Base-by-base conservation (phyloP, 2,113 vertebrate species). In the Prunella himalayana region DNA sequence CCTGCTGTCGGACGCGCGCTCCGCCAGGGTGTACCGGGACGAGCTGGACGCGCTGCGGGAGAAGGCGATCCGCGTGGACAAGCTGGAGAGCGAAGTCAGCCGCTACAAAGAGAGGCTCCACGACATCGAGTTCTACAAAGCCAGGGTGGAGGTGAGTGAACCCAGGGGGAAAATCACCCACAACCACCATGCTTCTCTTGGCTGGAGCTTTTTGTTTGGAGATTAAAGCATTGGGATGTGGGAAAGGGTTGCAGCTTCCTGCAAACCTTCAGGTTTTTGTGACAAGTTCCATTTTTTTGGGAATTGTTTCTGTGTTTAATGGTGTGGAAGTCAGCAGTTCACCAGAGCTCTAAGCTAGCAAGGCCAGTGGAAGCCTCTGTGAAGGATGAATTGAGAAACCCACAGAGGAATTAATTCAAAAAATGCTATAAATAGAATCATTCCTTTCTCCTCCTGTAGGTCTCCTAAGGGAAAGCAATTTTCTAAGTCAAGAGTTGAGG, bases 91-190 rank as follows among this genome's bases (percentile, higher is more conserved):
- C 35, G 99, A 99, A 97, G 98, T 99, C 97, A 96, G 95, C 66
- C 98, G 99, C 57, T 99, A 99, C 86, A 99, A 99, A 94, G 99
- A 99, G 95, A 98, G 98, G 56, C 98, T 99, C 23, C 99, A 99
- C 14, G 99, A 99, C 97, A 99, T 99, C 7, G 99, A 99, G 97
- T 99, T 99, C 96, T 99, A 99, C 97, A 99, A 99, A 93, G 99
- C 99, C 97, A 98, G 99, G 97, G 98, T 99, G 53, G 99, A 99
- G 99, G 99, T 99, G 98, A 75, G 72, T 1, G 15, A 42, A 49
- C 15, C 11, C 41, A 11, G 28, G n/a, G 60, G 3, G 11, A 13
- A 56, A 77, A 49, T 10, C 30, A 19, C 11, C 54, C 33, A 11
- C 10, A 68, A 9, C 35, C 50, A 33, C 65, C 1, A 2, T 45